Conservation (phyloP, 2,888 invertebrate genomes). For the Cyclophora punctaria region DNA sequence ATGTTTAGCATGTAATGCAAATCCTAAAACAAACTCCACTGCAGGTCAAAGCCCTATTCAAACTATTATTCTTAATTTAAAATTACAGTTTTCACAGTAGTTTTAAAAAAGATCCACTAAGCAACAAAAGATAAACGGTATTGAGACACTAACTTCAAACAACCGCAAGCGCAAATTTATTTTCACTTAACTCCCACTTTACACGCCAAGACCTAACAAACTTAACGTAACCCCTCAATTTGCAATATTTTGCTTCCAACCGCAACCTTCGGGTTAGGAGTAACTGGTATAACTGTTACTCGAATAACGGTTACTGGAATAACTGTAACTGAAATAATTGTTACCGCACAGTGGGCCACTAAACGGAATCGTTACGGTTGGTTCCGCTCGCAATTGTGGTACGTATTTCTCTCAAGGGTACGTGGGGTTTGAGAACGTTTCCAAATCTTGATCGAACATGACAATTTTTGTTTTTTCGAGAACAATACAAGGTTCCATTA, state of each 20-base stretch:
- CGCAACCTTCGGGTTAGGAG: not conserved
- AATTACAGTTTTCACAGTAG: no score
- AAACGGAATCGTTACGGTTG: constrained; percentile 14
- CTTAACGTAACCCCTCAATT: no score
- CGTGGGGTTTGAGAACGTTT: constrained; percentile 3
- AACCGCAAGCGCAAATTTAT: no score
- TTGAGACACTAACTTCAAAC: not conserved
- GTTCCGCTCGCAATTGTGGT: constrained; percentile 5
- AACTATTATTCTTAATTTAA: no score
- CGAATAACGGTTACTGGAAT: not conserved
- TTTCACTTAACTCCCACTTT: no score
- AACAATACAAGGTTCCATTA: no score
- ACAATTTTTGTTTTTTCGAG: not conserved
- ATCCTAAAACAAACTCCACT: no score
- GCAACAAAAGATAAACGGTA: not conserved
- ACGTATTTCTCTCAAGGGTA: constrained; percentile 2
- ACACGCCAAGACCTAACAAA: no score
- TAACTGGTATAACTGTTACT: not conserved
- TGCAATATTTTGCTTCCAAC: not conserved
- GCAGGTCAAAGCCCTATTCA: no score
- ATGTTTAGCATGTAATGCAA: no score
- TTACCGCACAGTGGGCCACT: constrained; percentile 12
- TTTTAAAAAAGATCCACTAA: no score
- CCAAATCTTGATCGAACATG: constrained; percentile 4
- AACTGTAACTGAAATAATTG: constrained; percentile 11